Percentiles rank a stretch among this genome's conserved stretches.
These are phyloP conservation scores for Bombylius discolor DNA, from an alignment of 2,888 invertebrate genomes.

Conservation along the genomic window DNA sequence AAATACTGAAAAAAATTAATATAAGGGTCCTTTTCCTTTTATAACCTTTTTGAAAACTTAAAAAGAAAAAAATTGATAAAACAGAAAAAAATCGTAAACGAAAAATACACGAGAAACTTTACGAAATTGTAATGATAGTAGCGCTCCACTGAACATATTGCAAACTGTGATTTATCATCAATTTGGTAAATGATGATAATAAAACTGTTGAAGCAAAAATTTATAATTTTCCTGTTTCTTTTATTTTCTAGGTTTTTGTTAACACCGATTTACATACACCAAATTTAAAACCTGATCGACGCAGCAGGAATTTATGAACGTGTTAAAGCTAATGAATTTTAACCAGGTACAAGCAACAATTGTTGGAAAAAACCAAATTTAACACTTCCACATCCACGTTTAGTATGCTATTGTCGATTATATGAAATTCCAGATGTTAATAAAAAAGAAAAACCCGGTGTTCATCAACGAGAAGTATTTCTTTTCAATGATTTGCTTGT, in stretches of 20 bases:
- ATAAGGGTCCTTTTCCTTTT: no score
- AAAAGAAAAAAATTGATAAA: no score
- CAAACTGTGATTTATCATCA: constrained; percentile 61
- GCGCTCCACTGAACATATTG: constrained; percentile 41
- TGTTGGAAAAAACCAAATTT: constrained; percentile 97
- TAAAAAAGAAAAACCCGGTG: constrained; percentile 87
- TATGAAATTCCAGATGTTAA: constrained; percentile 95
- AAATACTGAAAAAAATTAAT: no score
- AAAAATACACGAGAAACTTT: no score
- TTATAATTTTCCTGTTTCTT: neutral
- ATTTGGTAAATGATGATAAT: constrained; percentile 47
- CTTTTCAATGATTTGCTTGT: constrained; percentile 96
- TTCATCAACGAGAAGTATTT: constrained; percentile 66
- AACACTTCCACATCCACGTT: constrained; percentile 85
- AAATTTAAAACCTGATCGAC: constrained; percentile 82
- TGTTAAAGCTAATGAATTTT: constrained; percentile 89
- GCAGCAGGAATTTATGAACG: constrained; percentile 93
- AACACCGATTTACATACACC: constrained; percentile 98
- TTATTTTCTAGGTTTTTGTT: constrained; percentile 54
- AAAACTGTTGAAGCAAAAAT: neutral
- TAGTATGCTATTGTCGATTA: constrained; percentile 96
- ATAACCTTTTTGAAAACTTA: no score
- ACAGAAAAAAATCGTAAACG: no score
- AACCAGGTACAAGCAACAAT: constrained; percentile 95
- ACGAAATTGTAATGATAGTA: constrained; percentile 66